Conservation (phyloP, 2,797 vertebrate genomes). For the Anabacerthia variegaticeps region DNA sequence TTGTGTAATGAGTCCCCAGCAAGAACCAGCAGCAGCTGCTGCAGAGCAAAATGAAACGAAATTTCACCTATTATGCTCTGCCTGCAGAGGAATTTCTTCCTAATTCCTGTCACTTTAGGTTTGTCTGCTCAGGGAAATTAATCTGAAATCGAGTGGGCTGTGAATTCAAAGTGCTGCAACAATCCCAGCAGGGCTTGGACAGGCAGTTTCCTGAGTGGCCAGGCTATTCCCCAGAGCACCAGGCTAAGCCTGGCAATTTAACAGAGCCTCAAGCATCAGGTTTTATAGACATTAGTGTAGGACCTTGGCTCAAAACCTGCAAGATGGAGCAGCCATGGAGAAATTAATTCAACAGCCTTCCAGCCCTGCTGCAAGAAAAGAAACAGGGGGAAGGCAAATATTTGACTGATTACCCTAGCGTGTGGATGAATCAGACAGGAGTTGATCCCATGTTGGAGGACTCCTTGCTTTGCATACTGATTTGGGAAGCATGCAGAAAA, state of each 20-base stretch:
- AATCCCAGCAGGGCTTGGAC: neutral
- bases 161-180: neutral
- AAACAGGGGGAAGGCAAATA: neutral
- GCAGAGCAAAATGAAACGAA: neutral
- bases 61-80: neutral
- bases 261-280: neutral
- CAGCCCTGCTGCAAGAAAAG: neutral
- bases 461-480: neutral
- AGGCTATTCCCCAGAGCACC: neutral
- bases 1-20: neutral
- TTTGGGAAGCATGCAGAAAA: neutral
- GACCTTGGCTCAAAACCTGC: neutral
- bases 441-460: neutral
- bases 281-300: neutral
- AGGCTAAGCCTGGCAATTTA: neutral
- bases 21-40: neutral
- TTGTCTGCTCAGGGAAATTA: neutral
- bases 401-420: neutral
- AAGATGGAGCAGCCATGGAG: neutral
- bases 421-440: neutral
- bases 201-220: neutral
- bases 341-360: neutral
- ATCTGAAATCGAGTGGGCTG: neutral
- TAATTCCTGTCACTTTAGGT: constrained; percentile 22
- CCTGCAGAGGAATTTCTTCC: constrained; percentile 10